Evolutionary conservation across 1,140 invertebrate genomes (phyloP).

Genomic region (Conus ventricosus): DNA sequence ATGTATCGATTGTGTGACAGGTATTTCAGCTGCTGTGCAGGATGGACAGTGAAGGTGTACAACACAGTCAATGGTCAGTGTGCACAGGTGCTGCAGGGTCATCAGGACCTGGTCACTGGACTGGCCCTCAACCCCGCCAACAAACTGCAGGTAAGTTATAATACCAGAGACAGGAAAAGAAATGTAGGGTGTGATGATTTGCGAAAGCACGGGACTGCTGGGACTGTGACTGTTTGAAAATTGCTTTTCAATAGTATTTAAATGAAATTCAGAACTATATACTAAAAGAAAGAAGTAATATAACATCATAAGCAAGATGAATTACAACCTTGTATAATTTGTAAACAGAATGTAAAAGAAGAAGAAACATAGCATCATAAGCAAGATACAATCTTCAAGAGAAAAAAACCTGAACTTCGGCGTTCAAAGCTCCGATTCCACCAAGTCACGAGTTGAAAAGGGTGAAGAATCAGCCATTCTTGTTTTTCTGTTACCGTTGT

Average conservation of each 20-base stretch:
- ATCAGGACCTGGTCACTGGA: slow-evolving; percentile 54
- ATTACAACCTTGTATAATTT: too few species aligned
- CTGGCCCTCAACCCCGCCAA: slow-evolving; percentile 57
- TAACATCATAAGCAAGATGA: too few species aligned
- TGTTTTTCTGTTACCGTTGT: background rate
- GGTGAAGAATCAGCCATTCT: background rate
- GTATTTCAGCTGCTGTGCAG: slow-evolving; percentile 59
- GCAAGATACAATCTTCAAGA: too few species aligned
- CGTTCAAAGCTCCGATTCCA: too few species aligned
- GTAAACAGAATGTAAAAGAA: too few species aligned
- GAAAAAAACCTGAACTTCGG: too few species aligned
- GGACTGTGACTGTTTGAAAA: background rate
- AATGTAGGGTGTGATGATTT: background rate
- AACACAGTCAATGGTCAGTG: slow-evolving; percentile 60
- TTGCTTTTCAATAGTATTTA: too few species aligned
- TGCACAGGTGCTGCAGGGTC: slow-evolving; percentile 51
- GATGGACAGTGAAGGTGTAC: slow-evolving; percentile 52
- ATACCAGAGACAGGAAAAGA: background rate
- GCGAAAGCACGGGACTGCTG: background rate
- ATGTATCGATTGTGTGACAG: slow-evolving; percentile 32
- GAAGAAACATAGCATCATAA: too few species aligned
- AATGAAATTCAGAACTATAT: too few species aligned
- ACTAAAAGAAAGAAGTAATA: too few species aligned
- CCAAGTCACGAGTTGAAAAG: too few species aligned
- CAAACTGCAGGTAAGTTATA: slow-evolving; percentile 55